These are phyloP conservation scores for Penaeus vannamei DNA, from an alignment of 1,140 invertebrate genomes.

Conservation along the genomic window DNA sequence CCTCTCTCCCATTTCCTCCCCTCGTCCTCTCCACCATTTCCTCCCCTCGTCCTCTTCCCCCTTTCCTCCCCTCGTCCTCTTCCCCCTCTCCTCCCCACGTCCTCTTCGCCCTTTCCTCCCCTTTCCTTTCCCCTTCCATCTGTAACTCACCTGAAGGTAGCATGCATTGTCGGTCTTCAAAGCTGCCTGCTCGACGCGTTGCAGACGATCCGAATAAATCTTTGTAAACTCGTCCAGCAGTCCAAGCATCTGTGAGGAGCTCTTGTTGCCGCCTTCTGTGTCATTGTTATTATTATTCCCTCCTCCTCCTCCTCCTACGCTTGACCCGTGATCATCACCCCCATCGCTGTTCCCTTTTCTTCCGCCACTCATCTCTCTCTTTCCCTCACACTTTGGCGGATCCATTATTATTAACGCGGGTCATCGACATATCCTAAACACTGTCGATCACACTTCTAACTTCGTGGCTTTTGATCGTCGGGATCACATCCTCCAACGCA, in stretches of 20 bases:
- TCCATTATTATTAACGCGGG: too few relatives aligned
- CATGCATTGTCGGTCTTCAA: conserved; percentile 55
- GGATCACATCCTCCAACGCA: too few relatives aligned
- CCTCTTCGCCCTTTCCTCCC: too few relatives aligned
- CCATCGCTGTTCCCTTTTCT: neutral
- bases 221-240: conserved; percentile 64
- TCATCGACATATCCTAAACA: too few relatives aligned
- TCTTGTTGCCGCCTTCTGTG: conserved; percentile 43
- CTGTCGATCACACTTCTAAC: too few relatives aligned
- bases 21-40: too few relatives aligned
- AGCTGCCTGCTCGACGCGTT: conserved; percentile 56
- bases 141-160: conserved; percentile 55
- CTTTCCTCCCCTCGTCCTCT: too few relatives aligned
- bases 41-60: too few relatives aligned
- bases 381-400: neutral
- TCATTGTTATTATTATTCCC: neutral
- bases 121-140: too few relatives aligned
- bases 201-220: conserved; percentile 61
- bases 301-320: neutral
- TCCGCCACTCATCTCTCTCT: neutral
- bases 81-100: too few relatives aligned
- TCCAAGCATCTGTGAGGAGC: conserved; percentile 59
- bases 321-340: conserved; percentile 2
- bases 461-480: too few relatives aligned
- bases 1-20: too few relatives aligned